Evolutionary conservation across 2,797 vertebrate genomes (phyloP).

Genomic region (Leptatherina wallacei): DNA sequence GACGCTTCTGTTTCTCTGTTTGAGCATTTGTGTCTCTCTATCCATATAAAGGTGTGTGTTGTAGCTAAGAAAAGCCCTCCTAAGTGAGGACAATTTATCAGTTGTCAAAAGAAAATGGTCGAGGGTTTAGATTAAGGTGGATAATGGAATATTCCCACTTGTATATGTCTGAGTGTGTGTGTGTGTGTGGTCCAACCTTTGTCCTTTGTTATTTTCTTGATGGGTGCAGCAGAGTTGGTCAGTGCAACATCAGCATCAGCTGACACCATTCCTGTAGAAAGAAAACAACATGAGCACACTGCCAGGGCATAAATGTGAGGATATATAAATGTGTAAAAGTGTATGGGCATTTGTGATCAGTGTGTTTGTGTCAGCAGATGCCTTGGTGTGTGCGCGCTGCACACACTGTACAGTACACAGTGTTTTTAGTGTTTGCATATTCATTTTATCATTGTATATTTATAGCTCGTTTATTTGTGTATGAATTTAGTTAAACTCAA

Average conservation of each 20-base stretch:
- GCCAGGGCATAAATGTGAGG: conserved; percentile 8
- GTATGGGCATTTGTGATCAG: background rate
- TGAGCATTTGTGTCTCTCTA: conserved; percentile 29
- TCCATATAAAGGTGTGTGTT: conserved; percentile 24
- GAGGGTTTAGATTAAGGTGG: conserved; percentile 60
- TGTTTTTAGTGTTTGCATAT: conserved; percentile 6
- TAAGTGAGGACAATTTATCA: conserved; percentile 69
- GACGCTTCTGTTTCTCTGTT: conserved; percentile 60
- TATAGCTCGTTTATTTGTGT: too few relatives aligned
- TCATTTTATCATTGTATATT: too few relatives aligned
- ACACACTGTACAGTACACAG: background rate
- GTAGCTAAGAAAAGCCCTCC: conserved; percentile 51
- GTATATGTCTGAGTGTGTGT: conserved; percentile 29
- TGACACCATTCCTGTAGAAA: conserved; percentile 67
- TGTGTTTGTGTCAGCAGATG: background rate
- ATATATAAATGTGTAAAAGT: background rate
- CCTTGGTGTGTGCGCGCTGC: background rate
- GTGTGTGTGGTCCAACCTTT: conserved; percentile 85
- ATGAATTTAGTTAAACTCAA: background rate
- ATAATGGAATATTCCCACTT: conserved; percentile 62
- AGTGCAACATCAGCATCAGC: conserved; percentile 82
- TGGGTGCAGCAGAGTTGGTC: conserved; percentile 84
- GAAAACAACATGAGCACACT: conserved; percentile 21
- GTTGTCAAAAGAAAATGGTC: conserved; percentile 60
- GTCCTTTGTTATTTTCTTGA: conserved; percentile 90